Conservation (phyloP, 2,113 vertebrate species). For the Equus quagga region DNA sequence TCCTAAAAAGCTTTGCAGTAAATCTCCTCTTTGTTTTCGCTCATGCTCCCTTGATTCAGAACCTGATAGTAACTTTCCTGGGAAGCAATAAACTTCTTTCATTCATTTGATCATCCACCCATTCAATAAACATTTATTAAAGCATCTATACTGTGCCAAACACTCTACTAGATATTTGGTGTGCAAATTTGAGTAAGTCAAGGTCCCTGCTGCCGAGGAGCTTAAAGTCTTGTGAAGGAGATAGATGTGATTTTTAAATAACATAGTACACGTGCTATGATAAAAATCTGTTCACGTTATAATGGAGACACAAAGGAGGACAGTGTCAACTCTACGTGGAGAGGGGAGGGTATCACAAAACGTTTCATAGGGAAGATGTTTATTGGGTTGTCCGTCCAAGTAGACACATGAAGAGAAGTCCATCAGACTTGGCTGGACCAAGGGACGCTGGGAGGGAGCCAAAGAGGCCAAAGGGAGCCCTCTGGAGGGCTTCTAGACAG, state of each 20-base stretch:
- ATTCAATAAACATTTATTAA: conserved; percentile 4
- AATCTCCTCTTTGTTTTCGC: neutral
- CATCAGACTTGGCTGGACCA: neutral
- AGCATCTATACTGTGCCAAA: neutral
- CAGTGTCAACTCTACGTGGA: neutral
- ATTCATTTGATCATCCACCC: neutral
- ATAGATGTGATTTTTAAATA: neutral
- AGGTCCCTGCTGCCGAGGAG: neutral
- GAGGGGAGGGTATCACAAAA: neutral
- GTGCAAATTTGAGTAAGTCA: neutral
- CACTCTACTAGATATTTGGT: neutral
- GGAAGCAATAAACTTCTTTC: conserved; percentile 18
- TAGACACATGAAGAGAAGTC: neutral
- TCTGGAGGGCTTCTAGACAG: no score
- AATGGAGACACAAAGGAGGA: neutral
- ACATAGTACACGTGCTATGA: neutral
- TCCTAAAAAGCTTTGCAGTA: neutral
- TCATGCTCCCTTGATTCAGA: neutral
- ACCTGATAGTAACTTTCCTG: neutral
- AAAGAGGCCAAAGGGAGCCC: neutral
- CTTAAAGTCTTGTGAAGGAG: neutral
- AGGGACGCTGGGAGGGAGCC: rapidly evolving
- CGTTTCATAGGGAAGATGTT: neutral
- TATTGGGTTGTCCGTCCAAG: neutral
- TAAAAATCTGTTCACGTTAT: neutral